Evolutionary conservation across 2,113 vertebrate genomes (phyloP).

Genomic region (Notothenia coriiceps): DNA sequence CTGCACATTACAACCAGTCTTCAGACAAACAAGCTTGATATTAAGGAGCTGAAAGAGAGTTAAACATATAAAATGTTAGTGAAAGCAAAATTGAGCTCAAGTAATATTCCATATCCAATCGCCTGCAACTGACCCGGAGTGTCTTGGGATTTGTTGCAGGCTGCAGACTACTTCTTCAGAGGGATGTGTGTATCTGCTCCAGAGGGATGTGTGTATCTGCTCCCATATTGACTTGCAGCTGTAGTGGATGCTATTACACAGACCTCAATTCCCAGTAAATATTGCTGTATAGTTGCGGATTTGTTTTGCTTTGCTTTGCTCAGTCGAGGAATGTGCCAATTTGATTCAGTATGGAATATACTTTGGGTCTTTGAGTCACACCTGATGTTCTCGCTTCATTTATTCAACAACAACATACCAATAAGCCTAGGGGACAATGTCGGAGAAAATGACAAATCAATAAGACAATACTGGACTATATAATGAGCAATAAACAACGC

Average conservation of each 20-base stretch:
- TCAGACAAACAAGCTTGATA: background rate
- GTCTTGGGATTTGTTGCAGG: conserved; percentile 45
- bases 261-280: background rate
- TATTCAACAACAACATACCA: background rate
- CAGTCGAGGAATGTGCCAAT: conserved; percentile 29
- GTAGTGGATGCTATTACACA: conserved; percentile 44
- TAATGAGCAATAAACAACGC: conserved; percentile 31
- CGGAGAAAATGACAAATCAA: conserved; percentile 48
- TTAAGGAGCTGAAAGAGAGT: conserved; percentile 11
- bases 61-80: conserved; percentile 47
- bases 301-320: background rate
- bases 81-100: conserved; percentile 38
- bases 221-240: conserved; percentile 40
- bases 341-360: background rate
- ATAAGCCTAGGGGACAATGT: conserved; percentile 39
- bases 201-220: conserved; percentile 36
- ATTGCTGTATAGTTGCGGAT: background rate
- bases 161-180: conserved; percentile 48
- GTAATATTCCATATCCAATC: conserved; percentile 34
- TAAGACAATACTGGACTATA: conserved; percentile 27
- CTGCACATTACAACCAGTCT: conserved; percentile 5
- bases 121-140: conserved; percentile 19
- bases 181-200: conserved; percentile 38
- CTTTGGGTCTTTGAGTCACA: conserved; percentile 22
- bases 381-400: conserved; percentile 19